These are phyloP conservation scores for Eubucco bourcierii DNA, from an alignment of 2,113 vertebrate species.

Conservation along the genomic window DNA sequence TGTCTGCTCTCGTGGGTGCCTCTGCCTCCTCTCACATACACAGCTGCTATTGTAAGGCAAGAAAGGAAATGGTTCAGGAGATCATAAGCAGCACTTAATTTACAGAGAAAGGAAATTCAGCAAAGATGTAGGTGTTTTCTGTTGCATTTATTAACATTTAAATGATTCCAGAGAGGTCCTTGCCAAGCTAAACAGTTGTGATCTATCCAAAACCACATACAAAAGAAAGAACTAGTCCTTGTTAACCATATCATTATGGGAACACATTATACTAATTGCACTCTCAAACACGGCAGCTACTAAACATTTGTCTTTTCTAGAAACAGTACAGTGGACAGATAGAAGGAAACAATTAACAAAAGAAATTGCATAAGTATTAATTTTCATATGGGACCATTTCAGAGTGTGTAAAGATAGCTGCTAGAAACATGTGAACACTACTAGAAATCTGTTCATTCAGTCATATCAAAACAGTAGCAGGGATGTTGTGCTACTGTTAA, in stretches of 20 bases:
- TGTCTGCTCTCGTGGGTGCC: background rate
- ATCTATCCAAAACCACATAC: constrained; percentile 12
- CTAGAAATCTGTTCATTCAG: background rate
- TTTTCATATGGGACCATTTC: background rate
- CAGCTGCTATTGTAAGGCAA: background rate
- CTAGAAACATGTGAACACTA: background rate
- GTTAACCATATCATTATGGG: background rate
- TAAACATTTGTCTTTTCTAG: background rate
- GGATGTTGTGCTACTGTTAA: background rate
- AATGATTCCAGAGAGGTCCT: background rate
- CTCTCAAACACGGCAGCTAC: background rate
- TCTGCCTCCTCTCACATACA: background rate
- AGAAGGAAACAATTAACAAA: constrained; percentile 29
- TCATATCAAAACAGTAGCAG: background rate
- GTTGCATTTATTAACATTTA: background rate
- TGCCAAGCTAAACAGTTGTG: constrained; percentile 28
- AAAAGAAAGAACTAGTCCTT: background rate
- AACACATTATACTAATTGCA: constrained; percentile 30
- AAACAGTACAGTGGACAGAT: background rate
- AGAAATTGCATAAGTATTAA: background rate
- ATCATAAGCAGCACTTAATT: background rate
- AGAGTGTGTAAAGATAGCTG: background rate
- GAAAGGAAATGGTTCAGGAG: background rate
- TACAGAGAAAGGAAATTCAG: constrained; percentile 12
- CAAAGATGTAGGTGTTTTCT: background rate